phyloP scores from a whole-genome alignment of 2,113 vertebrate genomes.

The Laterallus jamaicensis region DNA sequence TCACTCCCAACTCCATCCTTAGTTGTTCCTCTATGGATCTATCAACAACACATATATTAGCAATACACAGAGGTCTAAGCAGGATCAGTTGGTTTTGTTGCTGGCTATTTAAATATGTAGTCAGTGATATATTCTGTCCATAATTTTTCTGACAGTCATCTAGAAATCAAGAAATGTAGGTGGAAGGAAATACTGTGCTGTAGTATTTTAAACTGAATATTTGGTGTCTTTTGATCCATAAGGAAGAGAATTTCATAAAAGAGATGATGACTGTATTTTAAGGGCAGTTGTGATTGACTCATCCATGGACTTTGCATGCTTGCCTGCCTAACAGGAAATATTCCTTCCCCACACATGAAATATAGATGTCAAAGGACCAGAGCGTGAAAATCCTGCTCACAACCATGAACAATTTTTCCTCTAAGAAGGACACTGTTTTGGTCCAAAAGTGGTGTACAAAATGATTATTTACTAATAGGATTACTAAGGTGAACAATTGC shows the following conservation, averaged over 20 bases:
- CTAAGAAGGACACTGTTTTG: background rate
- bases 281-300: background rate
- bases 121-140: background rate
- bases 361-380: slow-evolving; percentile 19
- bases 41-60: background rate
- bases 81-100: background rate
- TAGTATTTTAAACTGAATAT: background rate
- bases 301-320: background rate
- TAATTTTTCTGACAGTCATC: background rate
- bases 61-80: background rate
- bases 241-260: background rate
- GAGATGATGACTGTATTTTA: background rate
- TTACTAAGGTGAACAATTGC: slow-evolving; percentile 50
- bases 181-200: background rate
- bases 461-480: slow-evolving; percentile 27
- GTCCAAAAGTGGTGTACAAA: background rate
- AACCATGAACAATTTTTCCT: background rate
- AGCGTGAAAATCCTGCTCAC: background rate
- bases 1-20: background rate
- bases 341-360: background rate
- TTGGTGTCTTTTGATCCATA: background rate
- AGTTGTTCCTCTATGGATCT: background rate
- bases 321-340: background rate
- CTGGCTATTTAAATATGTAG: background rate
- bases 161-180: background rate